Conservation (phyloP, 2,113 vertebrate genomes). For the Triplophysa rosa region DNA sequence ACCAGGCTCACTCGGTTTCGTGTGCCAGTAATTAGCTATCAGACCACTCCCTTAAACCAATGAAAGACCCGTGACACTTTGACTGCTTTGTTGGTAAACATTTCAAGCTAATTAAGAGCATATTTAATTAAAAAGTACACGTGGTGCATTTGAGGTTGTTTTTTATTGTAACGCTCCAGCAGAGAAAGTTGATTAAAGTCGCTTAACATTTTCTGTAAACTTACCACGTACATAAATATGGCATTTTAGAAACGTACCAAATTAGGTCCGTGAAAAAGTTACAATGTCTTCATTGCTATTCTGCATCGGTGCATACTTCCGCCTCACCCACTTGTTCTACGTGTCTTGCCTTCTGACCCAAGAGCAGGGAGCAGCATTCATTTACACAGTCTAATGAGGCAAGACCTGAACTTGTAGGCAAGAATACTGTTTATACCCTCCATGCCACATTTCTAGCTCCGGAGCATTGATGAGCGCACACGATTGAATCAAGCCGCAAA, state of each 20-base stretch:
- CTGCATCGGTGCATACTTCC: conserved; percentile 12
- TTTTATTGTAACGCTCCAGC: conserved; percentile 36
- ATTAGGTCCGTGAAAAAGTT: conserved; percentile 25
- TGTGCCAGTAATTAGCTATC: conserved; percentile 69
- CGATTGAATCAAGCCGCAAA: conserved; percentile 66
- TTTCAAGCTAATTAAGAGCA: conserved; percentile 60
- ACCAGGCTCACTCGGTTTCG: conserved; percentile 61
- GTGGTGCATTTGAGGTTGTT: conserved; percentile 18
- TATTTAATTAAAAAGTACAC: conserved; percentile 42
- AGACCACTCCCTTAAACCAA: conserved; percentile 55
- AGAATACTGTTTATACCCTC: conserved; percentile 32
- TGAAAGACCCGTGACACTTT: conserved; percentile 61
- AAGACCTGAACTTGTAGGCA: conserved; percentile 52
- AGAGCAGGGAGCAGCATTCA: conserved; percentile 44
- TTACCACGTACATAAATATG: conserved; percentile 15
- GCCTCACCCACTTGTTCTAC: conserved; percentile 38
- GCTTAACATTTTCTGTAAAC: conserved; percentile 31
- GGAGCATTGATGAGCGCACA: conserved; percentile 54
- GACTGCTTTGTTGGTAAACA: conserved; percentile 57
- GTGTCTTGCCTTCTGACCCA: conserved; percentile 41
- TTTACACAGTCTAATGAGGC: conserved; percentile 64
- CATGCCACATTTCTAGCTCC: conserved; percentile 43
- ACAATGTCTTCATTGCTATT: conserved; percentile 47
- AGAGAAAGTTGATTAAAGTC: conserved; percentile 45
- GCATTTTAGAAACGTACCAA: conserved; percentile 33